Conservation (phyloP, 2,113 vertebrate species). For the Prochilodus magdalenae region DNA sequence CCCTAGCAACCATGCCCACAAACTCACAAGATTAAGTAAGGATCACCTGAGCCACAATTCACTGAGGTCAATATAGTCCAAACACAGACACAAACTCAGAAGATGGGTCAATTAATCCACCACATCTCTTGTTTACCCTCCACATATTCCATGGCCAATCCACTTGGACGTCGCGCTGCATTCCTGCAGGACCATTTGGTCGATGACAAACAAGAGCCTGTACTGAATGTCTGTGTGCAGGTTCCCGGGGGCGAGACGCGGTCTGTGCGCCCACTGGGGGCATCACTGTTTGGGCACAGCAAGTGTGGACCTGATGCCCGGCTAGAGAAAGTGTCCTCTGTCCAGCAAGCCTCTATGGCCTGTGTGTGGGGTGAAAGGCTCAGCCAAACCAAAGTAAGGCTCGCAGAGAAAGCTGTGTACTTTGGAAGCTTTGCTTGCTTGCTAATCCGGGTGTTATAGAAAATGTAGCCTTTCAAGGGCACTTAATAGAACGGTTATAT, state of each 20-base stretch:
- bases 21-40: slow-evolving; percentile 7
- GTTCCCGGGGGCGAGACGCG: slow-evolving; percentile 33
- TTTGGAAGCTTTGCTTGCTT: slow-evolving; percentile 57
- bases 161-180: slow-evolving; percentile 36
- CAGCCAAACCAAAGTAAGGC: slow-evolving; percentile 72
- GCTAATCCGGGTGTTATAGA: slow-evolving; percentile 54
- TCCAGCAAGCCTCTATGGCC: slow-evolving; percentile 61
- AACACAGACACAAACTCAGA: slow-evolving; percentile 30
- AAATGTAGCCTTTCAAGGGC: slow-evolving; percentile 59
- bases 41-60: slow-evolving; percentile 21
- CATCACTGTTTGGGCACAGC: slow-evolving; percentile 51
- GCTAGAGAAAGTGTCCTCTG: slow-evolving; percentile 76
- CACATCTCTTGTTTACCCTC: slow-evolving; percentile 32
- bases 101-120: slow-evolving; percentile 29
- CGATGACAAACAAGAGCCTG: slow-evolving; percentile 45
- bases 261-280: slow-evolving; percentile 42
- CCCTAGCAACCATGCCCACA: neutral
- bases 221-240: slow-evolving; percentile 32
- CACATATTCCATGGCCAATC: slow-evolving; percentile 33
- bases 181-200: slow-evolving; percentile 48
- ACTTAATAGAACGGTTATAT: slow-evolving; percentile 62
- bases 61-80: neutral
- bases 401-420: slow-evolving; percentile 67
- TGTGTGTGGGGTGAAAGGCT: slow-evolving; percentile 59
- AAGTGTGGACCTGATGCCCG: slow-evolving; percentile 47